Evolutionary conservation across 1,140 invertebrate species (phyloP).

Genomic region (Neodiprion virginianus): DNA sequence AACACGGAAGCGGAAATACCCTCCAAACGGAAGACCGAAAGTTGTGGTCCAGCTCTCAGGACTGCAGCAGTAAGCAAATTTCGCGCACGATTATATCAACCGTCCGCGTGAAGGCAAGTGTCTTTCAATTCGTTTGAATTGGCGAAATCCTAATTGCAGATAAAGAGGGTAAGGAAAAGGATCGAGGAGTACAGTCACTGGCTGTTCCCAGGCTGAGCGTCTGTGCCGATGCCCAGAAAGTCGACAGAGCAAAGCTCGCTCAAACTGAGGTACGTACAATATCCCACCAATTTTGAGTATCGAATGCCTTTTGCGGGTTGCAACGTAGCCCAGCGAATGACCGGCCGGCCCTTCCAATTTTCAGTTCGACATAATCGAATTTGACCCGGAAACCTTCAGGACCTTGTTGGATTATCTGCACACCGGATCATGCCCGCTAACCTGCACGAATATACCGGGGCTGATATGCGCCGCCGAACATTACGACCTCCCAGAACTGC

Average conservation of each 20-base stretch:
- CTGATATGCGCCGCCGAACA: constrained; percentile 94
- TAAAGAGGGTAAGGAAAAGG: constrained; percentile 79
- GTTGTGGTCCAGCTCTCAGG: constrained; percentile 90
- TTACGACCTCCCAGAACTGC: constrained; percentile 89
- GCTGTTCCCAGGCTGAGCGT: constrained; percentile 88
- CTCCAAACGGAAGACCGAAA: constrained; percentile 86
- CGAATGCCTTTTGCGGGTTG: not conserved
- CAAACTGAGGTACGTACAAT: constrained; percentile 79
- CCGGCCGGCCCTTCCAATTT: constrained; percentile 39
- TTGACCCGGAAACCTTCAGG: constrained; percentile 92
- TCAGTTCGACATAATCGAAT: constrained; percentile 93
- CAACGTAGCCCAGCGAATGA: not conserved
- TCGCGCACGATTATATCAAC: not conserved
- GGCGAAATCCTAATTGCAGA: constrained; percentile 55
- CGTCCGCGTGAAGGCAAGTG: not conserved
- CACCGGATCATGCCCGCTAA: constrained; percentile 89
- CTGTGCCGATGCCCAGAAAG: constrained; percentile 92
- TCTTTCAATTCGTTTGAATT: not conserved
- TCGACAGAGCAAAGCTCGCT: constrained; percentile 87
- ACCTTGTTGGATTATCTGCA: constrained; percentile 91
- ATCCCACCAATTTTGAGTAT: not conserved
- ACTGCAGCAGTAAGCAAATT: constrained; percentile 81
- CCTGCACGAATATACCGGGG: constrained; percentile 90
- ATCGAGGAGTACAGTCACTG: constrained; percentile 70
- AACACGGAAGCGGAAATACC: constrained; percentile 72